Evolutionary conservation across 2,888 invertebrate genomes (phyloP), one percentile per base, ranked within the genome.

Genomic region (Ormyrus rosae): DNA sequence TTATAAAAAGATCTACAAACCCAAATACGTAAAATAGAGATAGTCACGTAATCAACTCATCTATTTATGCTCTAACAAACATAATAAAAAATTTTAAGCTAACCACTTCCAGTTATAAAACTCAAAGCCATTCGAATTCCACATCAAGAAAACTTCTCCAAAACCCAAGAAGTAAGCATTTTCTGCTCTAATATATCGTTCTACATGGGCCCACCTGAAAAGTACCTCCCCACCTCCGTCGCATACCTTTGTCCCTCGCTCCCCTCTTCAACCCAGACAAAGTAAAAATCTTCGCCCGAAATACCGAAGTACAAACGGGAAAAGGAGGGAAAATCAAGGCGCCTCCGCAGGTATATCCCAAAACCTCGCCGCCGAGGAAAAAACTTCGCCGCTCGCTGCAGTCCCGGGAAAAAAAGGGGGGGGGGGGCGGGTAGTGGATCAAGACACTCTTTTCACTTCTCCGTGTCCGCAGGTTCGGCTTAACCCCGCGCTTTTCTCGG

Each of bases 211-310:
- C 34, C 34, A 34, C 34, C 34, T 34, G 34, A 34, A 34, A 34
- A 34, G 0, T 6, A 55, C 60, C 11, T 34, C 48, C 50, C 64
- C 64, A 8, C 55, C 34, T 11, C 34, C n/a, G 51, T 13, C 6
- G 46, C 60, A 8, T 72, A 10, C 53, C 72, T 55, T 13, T 45
- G 63, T n/a, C 71, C 8, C 9, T 46, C 7, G 34, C 55, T 58
- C 58, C 19, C 48, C 6, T 34, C 55, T 56, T 51, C 61, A 3
- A 61, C 53, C 45, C 63, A 0, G 46, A 74, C 73, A 56, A 74
- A 74, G 73, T 65, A 74, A 64, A 34, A 64, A 75, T 75, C 74
- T 67, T 75, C 58, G 58, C 55, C 4, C 13, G 13, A 19, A 45
- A 7, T 34, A 2, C 4, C 55, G 65, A 56, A 69, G 69, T 56